A percentile compares a stretch with the other conserved stretches of the same genome.
phyloP scores from a whole-genome alignment of 2,797 vertebrate genomes.

The Onychomys torridus region DNA sequence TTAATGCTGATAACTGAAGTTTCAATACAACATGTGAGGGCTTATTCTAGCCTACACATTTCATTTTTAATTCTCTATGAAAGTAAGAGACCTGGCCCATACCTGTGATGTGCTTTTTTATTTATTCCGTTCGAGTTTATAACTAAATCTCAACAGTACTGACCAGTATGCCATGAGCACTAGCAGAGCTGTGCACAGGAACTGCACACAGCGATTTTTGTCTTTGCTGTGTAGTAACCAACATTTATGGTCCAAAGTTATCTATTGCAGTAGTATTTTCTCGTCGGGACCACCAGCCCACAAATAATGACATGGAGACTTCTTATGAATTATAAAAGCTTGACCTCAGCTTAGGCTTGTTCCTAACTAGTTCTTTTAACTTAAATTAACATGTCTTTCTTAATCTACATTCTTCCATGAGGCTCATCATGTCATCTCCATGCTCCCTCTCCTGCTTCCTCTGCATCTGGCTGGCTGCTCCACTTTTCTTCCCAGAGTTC shows the following conservation, averaged over 20 bases:
- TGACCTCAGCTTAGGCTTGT: background rate
- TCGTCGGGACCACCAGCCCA: background rate
- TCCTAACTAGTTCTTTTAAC: background rate
- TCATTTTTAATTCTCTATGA: background rate
- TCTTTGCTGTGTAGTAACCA: background rate
- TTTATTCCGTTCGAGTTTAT: background rate
- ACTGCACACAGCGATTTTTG: background rate
- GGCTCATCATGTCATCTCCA: background rate
- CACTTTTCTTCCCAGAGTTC: background rate
- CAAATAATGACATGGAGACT: background rate
- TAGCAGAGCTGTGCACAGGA: background rate
- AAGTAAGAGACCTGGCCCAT: background rate
- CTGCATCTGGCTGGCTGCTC: background rate
- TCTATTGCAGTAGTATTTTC: background rate
- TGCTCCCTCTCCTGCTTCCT: background rate
- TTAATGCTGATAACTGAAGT: background rate
- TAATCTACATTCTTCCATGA: background rate
- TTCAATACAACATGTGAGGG: background rate
- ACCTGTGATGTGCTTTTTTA: background rate
- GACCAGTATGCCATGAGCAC: background rate
- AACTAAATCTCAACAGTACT: background rate
- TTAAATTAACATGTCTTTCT: background rate
- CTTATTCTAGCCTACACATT: background rate
- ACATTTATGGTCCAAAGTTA: background rate
- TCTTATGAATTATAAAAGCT: background rate